Evolutionary conservation across 1,140 invertebrate species (phyloP).

Genomic region (Protaetia brevitarsis): DNA sequence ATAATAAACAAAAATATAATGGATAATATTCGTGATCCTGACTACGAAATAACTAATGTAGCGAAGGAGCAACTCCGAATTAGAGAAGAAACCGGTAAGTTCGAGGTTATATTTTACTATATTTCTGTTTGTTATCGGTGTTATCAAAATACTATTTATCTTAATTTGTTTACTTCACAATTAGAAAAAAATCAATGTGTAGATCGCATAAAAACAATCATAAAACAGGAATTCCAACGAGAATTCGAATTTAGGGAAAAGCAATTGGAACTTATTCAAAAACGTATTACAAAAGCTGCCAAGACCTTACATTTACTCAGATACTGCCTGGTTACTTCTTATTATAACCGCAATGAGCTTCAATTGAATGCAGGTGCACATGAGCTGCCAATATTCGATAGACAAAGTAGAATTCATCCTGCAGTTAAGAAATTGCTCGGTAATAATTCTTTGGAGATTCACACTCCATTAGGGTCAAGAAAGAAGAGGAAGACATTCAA

Average conservation of each 20-base stretch:
- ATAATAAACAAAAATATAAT: no score
- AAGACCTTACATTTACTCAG: slow-evolving; percentile 68
- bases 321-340: slow-evolving; percentile 64
- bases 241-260: slow-evolving; percentile 40
- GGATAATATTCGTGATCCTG: slow-evolving; percentile 35
- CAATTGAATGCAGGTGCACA: slow-evolving; percentile 46
- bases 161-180: no score
- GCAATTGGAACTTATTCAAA: slow-evolving; percentile 54
- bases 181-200: slow-evolving; percentile 37
- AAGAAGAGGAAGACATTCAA: not conserved
- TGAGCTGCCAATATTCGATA: slow-evolving; percentile 28
- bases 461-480: slow-evolving; percentile 43
- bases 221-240: slow-evolving; percentile 42
- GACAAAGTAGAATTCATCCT: slow-evolving; percentile 67
- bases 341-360: slow-evolving; percentile 64
- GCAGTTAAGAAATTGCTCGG: slow-evolving; percentile 67
- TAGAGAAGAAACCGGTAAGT: slow-evolving; percentile 40
- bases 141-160: no score
- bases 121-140: no score
- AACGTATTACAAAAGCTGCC: slow-evolving; percentile 58
- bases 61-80: slow-evolving; percentile 35
- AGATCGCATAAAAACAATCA: slow-evolving; percentile 36
- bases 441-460: slow-evolving; percentile 50
- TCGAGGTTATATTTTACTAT: not conserved
- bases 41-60: slow-evolving; percentile 39